A percentile compares a stretch with the other conserved stretches of the same genome.
phyloP scores from a whole-genome alignment of 2,888 invertebrate genomes.

The Tethea ocularis region DNA sequence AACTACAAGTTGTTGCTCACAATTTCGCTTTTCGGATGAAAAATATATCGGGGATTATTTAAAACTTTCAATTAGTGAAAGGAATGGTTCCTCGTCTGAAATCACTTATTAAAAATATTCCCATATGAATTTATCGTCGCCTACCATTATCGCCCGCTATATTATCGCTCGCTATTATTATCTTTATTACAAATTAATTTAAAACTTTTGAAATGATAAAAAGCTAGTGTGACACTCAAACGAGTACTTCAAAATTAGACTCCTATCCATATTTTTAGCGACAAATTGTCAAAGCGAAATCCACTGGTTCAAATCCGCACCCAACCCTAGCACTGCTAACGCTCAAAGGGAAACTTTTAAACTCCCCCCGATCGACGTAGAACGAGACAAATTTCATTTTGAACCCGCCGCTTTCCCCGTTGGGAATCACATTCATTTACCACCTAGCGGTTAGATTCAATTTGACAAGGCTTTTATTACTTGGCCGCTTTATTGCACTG shows the following conservation, averaged over 20 bases:
- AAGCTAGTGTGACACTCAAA: neutral
- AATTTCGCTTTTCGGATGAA: too few species aligned
- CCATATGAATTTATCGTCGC: too few species aligned
- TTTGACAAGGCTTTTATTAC: slow-evolving; percentile 32
- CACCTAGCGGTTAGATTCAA: slow-evolving; percentile 28
- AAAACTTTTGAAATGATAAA: too few species aligned
- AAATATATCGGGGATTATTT: too few species aligned
- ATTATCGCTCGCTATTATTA: too few species aligned
- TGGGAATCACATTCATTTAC: slow-evolving; percentile 30
- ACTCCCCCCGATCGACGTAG: slow-evolving; percentile 20
- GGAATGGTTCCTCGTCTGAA: too few species aligned
- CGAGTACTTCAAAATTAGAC: neutral
- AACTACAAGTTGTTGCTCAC: too few species aligned
- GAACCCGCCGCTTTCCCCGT: slow-evolving; percentile 10
- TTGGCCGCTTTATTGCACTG: slow-evolving; percentile 17
- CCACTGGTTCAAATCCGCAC: neutral
- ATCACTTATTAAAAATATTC: too few species aligned
- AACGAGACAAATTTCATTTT: slow-evolving; percentile 31
- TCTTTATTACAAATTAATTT: too few species aligned
- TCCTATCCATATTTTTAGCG: neutral
- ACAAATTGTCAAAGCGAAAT: neutral
- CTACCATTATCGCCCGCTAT: too few species aligned
- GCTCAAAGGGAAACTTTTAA: slow-evolving; percentile 31
- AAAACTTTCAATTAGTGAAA: too few species aligned
- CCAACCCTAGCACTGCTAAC: neutral